phyloP scores from a whole-genome alignment of 2,888 invertebrate species.

The Acanthosepion pharaonis region DNA sequence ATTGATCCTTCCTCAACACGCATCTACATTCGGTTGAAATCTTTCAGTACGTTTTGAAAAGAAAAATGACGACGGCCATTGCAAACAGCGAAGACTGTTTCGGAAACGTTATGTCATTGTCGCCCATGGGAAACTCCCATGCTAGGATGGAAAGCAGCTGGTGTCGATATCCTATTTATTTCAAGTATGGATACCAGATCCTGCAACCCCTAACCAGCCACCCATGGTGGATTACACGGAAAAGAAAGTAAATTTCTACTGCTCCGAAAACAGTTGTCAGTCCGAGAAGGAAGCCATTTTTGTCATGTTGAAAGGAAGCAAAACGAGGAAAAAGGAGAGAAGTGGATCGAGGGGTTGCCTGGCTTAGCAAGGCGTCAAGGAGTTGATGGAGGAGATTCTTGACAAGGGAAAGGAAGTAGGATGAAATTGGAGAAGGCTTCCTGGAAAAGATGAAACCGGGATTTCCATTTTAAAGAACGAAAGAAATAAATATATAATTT shows the following conservation, averaged over 20 bases:
- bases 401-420: neutral
- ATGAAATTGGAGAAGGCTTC: neutral
- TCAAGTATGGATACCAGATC: neutral
- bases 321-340: too few species aligned
- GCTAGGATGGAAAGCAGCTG: neutral
- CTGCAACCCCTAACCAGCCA: neutral
- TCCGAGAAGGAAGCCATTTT: neutral
- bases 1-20: too few species aligned
- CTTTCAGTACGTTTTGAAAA: too few species aligned
- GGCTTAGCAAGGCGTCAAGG: neutral
- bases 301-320: too few species aligned
- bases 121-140: neutral
- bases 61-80: neutral
- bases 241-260: neutral
- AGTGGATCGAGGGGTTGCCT: neutral
- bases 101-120: neutral
- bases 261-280: neutral
- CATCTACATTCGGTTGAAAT: too few species aligned
- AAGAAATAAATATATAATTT: too few species aligned
- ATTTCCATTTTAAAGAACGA: neutral
- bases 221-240: neutral
- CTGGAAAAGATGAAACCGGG: neutral
- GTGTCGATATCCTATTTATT: neutral
- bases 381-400: neutral
- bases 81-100: neutral